These are phyloP conservation scores for Xenotilapia longispinis DNA, from an alignment of 2,113 vertebrate genomes.

Conservation along the genomic window DNA sequence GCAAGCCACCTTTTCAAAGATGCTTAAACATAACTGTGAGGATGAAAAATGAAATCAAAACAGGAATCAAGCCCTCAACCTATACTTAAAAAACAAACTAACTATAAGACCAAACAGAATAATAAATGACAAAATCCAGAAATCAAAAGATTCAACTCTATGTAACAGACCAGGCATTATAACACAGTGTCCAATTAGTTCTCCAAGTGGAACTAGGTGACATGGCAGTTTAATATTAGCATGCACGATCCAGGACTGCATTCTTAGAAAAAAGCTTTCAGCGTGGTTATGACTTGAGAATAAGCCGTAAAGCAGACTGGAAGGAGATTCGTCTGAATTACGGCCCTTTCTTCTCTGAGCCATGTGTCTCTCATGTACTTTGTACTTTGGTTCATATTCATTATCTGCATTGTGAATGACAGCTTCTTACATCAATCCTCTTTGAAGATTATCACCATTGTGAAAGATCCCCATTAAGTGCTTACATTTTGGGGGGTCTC, in stretches of 20 bases:
- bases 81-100: not conserved
- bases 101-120: not conserved
- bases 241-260: slow-evolving; percentile 41
- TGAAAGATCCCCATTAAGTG: slow-evolving; percentile 49
- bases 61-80: not conserved
- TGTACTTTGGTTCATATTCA: not conserved
- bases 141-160: not conserved
- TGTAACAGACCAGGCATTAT: not conserved
- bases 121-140: not conserved
- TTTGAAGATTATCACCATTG: slow-evolving; percentile 58
- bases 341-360: not conserved
- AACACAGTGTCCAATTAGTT: not conserved
- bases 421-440: slow-evolving; percentile 22
- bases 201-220: not conserved
- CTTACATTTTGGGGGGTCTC: slow-evolving; percentile 15
- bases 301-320: slow-evolving; percentile 50
- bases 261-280: slow-evolving; percentile 37
- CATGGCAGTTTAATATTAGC: slow-evolving; percentile 22
- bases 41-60: not conserved
- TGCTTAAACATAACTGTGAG: not conserved
- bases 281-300: slow-evolving; percentile 53
- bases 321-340: slow-evolving; percentile 29
- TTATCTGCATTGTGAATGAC: slow-evolving; percentile 10
- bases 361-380: not conserved
- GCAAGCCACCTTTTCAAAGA: not conserved